phyloP scores from a whole-genome alignment of 2,888 invertebrate genomes.

The Lomographa bimaculata region DNA sequence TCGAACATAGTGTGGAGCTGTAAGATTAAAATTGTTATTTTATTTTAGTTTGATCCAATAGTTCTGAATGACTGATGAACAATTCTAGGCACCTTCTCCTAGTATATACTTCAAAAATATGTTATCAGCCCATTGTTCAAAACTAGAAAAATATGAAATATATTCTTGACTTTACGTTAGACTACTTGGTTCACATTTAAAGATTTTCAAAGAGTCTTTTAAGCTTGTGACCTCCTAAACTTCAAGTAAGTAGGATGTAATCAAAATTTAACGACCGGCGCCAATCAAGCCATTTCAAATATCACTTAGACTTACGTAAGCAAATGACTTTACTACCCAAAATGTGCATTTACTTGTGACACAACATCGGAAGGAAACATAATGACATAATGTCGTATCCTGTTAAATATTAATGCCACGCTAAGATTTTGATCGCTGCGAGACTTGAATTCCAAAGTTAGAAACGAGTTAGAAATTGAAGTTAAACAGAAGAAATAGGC shows the following conservation, averaged over 20 bases:
- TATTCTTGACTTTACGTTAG: too few species aligned
- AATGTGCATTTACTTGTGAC: slow-evolving; percentile 27
- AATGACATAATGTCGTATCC: slow-evolving; percentile 33
- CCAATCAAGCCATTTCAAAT: slow-evolving; percentile 12
- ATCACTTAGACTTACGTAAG: slow-evolving; percentile 22
- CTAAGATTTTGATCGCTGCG: slow-evolving; percentile 24
- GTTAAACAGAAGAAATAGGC: slow-evolving; percentile 7
- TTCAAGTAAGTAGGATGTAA: slow-evolving; percentile 15
- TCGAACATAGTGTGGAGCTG: too few species aligned
- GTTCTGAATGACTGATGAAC: too few species aligned
- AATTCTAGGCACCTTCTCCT: too few species aligned
- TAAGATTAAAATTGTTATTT: too few species aligned
- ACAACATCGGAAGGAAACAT: slow-evolving; percentile 32
- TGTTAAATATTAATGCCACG: slow-evolving; percentile 31
- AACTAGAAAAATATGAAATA: too few species aligned
- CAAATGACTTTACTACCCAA: slow-evolving; percentile 19
- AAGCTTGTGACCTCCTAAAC: too few species aligned
- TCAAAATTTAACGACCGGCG: slow-evolving; percentile 4
- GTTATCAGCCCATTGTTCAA: too few species aligned
- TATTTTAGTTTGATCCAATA: too few species aligned
- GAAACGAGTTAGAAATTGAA: slow-evolving; percentile 13
- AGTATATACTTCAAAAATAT: too few species aligned
- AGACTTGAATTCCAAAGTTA: slow-evolving; percentile 19
- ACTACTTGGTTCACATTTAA: too few species aligned
- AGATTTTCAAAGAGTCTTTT: too few species aligned